phyloP scores from a whole-genome alignment of 1,140 invertebrate genomes.

The Trinorchestia longiramus region DNA sequence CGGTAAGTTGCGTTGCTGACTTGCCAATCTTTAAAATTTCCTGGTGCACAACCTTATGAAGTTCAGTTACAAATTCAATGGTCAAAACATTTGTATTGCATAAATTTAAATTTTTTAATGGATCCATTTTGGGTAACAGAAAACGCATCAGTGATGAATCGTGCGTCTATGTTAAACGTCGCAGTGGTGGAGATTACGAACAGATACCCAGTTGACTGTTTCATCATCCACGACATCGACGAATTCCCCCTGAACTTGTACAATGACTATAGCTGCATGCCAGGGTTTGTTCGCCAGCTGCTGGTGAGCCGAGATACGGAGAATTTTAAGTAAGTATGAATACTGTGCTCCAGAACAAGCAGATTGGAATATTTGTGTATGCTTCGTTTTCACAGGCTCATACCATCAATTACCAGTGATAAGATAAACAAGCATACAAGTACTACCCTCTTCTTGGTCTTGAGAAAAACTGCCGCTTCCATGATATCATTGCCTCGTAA shows the following conservation, averaged over 20 bases:
- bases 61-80: no score
- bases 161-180: slow-evolving; percentile 95
- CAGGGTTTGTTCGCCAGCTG: background rate
- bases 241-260: slow-evolving; percentile 91
- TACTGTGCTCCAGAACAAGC: background rate
- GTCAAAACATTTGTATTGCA: no score
- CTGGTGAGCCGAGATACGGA: background rate
- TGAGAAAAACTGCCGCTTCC: no score
- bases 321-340: background rate
- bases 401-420: no score
- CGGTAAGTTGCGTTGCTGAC: no score
- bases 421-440: no score
- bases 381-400: no score
- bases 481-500: no score
- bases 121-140: background rate
- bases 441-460: no score
- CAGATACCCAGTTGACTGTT: slow-evolving; percentile 83
- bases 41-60: no score
- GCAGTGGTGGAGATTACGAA: slow-evolving; percentile 89
- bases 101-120: background rate
- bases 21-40: no score
- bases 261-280: slow-evolving; percentile 88
- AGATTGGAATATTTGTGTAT: no score
- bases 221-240: slow-evolving; percentile 96
- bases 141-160: slow-evolving; percentile 76